These are phyloP conservation scores for Syngnathus typhle DNA, from an alignment of 2,113 vertebrate genomes.

Conservation along the genomic window DNA sequence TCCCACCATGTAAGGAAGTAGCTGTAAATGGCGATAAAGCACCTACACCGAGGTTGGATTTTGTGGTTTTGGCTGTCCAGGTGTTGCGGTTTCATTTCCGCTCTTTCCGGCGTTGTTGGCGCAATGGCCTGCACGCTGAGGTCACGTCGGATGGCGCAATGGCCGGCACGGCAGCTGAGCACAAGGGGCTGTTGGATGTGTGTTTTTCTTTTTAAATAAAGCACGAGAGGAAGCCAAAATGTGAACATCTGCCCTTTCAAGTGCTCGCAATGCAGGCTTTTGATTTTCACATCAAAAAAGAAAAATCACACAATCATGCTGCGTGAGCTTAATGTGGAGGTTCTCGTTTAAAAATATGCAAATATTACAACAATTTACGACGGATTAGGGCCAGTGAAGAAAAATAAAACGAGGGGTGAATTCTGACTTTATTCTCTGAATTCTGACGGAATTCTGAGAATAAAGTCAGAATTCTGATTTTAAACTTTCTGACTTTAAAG, in stretches of 20 bases:
- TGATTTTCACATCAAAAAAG: neutral
- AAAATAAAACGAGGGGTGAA: too few species aligned
- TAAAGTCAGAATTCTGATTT: too few species aligned
- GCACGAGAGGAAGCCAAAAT: too few species aligned
- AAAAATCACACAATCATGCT: neutral
- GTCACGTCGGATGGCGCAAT: slow-evolving; percentile 15
- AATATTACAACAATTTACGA: too few species aligned
- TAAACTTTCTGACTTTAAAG: too few species aligned
- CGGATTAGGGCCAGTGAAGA: too few species aligned
- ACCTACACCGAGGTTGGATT: slow-evolving; percentile 23
- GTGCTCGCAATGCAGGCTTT: neutral
- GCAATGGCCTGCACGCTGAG: slow-evolving; percentile 16
- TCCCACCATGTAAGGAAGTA: slow-evolving; percentile 24
- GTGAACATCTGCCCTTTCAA: slow-evolving; percentile 1
- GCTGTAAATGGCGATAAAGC: slow-evolving; percentile 26
- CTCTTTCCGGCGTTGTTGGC: neutral
- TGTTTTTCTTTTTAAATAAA: neutral
- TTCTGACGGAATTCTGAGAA: too few species aligned
- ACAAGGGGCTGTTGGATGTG: neutral
- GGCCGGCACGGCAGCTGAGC: neutral
- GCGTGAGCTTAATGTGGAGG: neutral
- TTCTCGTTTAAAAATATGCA: too few species aligned
- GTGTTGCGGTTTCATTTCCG: slow-evolving; percentile 9
- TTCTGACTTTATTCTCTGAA: too few species aligned
- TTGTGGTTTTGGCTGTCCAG: slow-evolving; percentile 13